Evolutionary conservation across 1,140 invertebrate genomes (phyloP).

Genomic region (Mya arenaria): DNA sequence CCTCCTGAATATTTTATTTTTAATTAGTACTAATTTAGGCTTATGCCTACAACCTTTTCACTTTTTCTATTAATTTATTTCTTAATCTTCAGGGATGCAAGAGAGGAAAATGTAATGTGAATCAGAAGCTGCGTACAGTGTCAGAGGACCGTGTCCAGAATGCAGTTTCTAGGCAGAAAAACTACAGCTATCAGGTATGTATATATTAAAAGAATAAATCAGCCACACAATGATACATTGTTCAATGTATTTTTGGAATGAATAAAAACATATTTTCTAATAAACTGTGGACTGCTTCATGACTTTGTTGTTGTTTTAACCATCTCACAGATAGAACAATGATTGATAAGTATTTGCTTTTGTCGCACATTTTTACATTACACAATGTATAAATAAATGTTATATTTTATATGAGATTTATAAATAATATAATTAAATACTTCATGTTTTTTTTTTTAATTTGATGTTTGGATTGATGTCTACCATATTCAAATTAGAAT

Average conservation of each 20-base stretch:
- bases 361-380: background rate
- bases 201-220: no score
- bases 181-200: conserved; percentile 25
- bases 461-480: no score
- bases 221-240: no score
- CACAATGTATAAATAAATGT: no score
- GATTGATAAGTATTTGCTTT: background rate
- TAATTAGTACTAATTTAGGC: no score
- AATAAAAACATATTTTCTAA: background rate
- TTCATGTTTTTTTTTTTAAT: no score
- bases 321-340: background rate
- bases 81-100: background rate
- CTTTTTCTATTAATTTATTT: no score
- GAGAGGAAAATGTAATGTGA: conserved; percentile 12
- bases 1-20: no score
- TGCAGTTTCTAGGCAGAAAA: conserved; percentile 2
- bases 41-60: no score
- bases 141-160: conserved; percentile 14
- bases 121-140: background rate
- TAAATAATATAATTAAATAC: no score
- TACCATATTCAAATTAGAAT: no score
- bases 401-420: no score
- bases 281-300: background rate
- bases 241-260: background rate
- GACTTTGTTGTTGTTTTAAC: background rate